phyloP scores from a whole-genome alignment of 2,797 vertebrate genomes.

The Artibeus lituratus region DNA sequence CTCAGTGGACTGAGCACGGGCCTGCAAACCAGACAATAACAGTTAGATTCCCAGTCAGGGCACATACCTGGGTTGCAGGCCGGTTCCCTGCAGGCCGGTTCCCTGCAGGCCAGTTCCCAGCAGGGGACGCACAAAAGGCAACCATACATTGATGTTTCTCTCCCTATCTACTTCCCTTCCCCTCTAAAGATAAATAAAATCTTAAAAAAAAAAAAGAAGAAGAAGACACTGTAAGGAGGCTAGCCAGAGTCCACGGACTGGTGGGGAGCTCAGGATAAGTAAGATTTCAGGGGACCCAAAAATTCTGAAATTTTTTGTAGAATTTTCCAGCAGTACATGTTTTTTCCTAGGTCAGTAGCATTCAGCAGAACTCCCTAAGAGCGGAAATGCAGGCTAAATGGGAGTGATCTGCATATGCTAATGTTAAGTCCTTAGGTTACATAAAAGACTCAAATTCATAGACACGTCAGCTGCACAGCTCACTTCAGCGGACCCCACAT shows the following conservation, averaged over 20 bases:
- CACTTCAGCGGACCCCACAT: not conserved
- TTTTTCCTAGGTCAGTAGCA: not conserved
- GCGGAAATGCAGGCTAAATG: not conserved
- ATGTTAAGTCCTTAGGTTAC: not conserved
- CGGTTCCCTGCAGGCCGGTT: too few relatives aligned
- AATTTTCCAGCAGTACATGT: not conserved
- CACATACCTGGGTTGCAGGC: too few relatives aligned
- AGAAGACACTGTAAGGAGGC: not conserved
- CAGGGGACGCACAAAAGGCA: too few relatives aligned
- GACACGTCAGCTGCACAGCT: not conserved
- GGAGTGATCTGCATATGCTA: not conserved
- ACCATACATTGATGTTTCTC: too few relatives aligned
- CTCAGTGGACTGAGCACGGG: too few relatives aligned
- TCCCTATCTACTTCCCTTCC: too few relatives aligned
- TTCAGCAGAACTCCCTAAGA: not conserved
- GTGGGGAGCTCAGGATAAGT: not conserved
- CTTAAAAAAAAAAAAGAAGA: too few relatives aligned
- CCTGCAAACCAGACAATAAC: too few relatives aligned
- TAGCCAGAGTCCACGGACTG: not conserved
- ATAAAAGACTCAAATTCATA: not conserved
- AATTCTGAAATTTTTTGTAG: not conserved
- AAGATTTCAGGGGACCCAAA: not conserved
- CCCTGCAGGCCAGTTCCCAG: too few relatives aligned
- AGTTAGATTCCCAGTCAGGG: too few relatives aligned
- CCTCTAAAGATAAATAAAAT: too few relatives aligned